Evolutionary conservation across 1,140 invertebrate genomes (phyloP), one percentile per base, ranked within the genome.

Genomic region (Bradysia coprophila): DNA sequence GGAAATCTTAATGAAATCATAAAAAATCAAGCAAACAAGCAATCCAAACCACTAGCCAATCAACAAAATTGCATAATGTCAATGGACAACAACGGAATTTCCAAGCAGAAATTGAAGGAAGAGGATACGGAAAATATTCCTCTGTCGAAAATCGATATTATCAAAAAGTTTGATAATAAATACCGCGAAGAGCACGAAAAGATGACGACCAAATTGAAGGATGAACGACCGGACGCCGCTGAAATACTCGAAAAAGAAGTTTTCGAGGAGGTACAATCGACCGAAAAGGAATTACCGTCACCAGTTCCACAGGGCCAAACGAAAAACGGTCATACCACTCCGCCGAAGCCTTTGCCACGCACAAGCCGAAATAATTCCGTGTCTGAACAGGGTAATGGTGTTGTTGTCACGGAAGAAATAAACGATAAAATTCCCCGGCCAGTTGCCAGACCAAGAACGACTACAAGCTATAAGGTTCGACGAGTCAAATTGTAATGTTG

Each of bases 281-380:
- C 13, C 6, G 6, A 28, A 8, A 28, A 28, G 6, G 24, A 28
- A 28, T 8, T 8, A 28, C 6, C 6, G 6, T 6, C 13, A 8
- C 24, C 6, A 8, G 24, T 28, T 6, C 13, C 24, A 28, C 6
- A 28, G 6, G 24, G 24, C 6, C 24, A 28, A 8, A 28, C 13
- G 6, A 28, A 28, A 28, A 39, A 39, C 23, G 38, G n/a, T 4
- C n/a, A 39, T 39, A 13, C n/a, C 20, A 39, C 22, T 39, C 76
- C 77, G 8, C 82, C 82, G 0, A 84, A 83, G 52, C 82, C 82
- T 9, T 61, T 85, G 55, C 82, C 82, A 19, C 67, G 76, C 45
- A 65, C 71, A 0, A 76, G 73, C 13, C 64, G 76, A 45, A 68
- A 73, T 21, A 71, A 73, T 52, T 77, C 75, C 22, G 56, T 78